phyloP scores from a whole-genome alignment of 2,888 invertebrate species.

The Polydrusus tereticollis region DNA sequence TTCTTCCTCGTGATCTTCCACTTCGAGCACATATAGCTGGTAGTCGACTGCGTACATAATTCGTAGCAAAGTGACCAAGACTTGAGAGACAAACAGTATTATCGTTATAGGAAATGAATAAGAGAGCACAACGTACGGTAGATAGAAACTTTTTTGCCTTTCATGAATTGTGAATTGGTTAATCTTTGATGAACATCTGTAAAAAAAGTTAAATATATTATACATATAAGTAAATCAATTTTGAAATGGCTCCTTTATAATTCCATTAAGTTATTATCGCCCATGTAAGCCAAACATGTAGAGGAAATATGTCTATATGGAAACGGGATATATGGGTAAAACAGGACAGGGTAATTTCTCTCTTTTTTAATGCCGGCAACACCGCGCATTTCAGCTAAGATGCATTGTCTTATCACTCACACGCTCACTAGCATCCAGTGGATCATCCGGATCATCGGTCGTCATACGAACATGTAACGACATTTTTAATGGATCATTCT shows the following conservation, averaged over 20 bases:
- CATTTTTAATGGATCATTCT: too few relatives aligned
- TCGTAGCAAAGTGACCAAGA: conserved; percentile 53
- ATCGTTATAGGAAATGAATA: conserved; percentile 47
- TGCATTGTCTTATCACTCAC: too few relatives aligned
- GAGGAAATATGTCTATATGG: too few relatives aligned
- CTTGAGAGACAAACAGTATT: conserved; percentile 54
- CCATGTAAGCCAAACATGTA: too few relatives aligned
- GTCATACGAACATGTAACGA: too few relatives aligned
- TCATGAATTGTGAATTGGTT: conserved; percentile 57
- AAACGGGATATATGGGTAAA: too few relatives aligned
- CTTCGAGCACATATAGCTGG: conserved; percentile 44
- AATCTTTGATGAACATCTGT: conserved; percentile 54
- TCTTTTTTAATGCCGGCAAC: too few relatives aligned
- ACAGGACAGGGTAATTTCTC: too few relatives aligned
- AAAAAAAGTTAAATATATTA: conserved; percentile 38
- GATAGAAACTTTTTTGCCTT: conserved; percentile 38
- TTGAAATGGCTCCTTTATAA: neutral
- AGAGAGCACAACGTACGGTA: conserved; percentile 33
- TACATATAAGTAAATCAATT: neutral
- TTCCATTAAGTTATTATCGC: too few relatives aligned
- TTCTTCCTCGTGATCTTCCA: conserved; percentile 29
- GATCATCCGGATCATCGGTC: too few relatives aligned
- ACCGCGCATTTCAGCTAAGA: too few relatives aligned
- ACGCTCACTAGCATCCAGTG: too few relatives aligned
- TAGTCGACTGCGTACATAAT: conserved; percentile 56